Evolutionary conservation across 2,113 vertebrate genomes (phyloP).

Genomic region (Petromus typicus): DNA sequence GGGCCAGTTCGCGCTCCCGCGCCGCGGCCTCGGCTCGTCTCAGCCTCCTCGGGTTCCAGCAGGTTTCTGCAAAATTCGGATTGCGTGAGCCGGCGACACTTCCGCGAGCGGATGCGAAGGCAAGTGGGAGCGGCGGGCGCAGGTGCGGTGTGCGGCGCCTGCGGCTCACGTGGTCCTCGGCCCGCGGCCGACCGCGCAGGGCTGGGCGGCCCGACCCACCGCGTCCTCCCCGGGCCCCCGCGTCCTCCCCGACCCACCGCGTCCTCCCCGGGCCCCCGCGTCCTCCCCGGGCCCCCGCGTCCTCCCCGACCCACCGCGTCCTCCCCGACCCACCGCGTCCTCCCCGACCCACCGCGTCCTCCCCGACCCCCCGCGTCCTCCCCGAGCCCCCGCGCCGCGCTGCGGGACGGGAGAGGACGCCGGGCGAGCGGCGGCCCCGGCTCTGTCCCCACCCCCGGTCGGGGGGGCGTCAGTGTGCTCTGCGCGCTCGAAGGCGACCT

Average conservation of each 20-base stretch:
- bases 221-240: no score
- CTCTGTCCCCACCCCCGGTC: not conserved
- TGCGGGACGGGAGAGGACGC: not conserved
- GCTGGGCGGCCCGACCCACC: not conserved
- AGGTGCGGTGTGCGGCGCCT: slow-evolving; percentile 56
- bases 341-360: no score
- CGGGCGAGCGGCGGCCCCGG: not conserved
- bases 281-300: no score
- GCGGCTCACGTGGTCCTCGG: not conserved
- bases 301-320: no score
- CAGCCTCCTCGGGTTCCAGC: not conserved
- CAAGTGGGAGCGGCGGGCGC: slow-evolving; percentile 28
- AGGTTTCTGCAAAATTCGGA: not conserved
- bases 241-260: no score
- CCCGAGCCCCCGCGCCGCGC: not conserved
- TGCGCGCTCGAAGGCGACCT: not conserved
- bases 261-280: no score
- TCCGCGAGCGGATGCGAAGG: not conserved
- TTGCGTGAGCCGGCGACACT: not conserved
- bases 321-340: no score
- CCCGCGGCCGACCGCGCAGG: not conserved
- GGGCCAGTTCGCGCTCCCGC: not conserved
- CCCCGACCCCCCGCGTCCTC: not conserved
- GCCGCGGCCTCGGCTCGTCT: not conserved
- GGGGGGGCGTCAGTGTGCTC: not conserved